Evolutionary conservation across 2,888 invertebrate genomes (phyloP).

Genomic region (Villa cingulata): DNA sequence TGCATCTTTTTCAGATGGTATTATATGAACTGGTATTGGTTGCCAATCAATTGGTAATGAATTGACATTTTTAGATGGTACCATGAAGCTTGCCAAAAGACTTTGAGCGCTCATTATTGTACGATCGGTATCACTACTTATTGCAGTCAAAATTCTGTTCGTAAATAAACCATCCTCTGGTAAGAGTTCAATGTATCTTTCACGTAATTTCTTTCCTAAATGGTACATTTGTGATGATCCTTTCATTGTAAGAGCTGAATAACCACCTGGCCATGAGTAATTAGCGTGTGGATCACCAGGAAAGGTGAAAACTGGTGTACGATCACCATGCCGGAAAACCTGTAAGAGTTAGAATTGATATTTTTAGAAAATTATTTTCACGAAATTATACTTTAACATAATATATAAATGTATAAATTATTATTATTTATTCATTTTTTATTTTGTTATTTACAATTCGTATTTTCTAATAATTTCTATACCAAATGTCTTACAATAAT

Average conservation of each 20-base stretch:
- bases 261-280: slow-evolving; percentile 5
- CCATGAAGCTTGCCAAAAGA: slow-evolving; percentile 7
- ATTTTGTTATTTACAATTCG: too few relatives aligned
- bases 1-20: slow-evolving; percentile 49
- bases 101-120: slow-evolving; percentile 74
- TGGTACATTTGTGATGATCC: slow-evolving; percentile 63
- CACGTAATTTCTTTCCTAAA: slow-evolving; percentile 56
- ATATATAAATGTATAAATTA: too few relatives aligned
- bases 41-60: slow-evolving; percentile 2
- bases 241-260: slow-evolving; percentile 29
- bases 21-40: slow-evolving; percentile 27
- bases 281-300: slow-evolving; percentile 4
- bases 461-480: too few relatives aligned
- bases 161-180: slow-evolving; percentile 46
- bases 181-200: slow-evolving; percentile 53
- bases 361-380: too few relatives aligned
- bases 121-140: slow-evolving; percentile 71
- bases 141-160: too few relatives aligned
- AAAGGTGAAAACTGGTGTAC: neutral
- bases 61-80: neutral
- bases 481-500: too few relatives aligned
- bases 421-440: too few relatives aligned
- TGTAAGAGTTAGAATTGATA: neutral
- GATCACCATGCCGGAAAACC: slow-evolving; percentile 6
- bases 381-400: too few relatives aligned